Evolutionary conservation across 2,797 vertebrate species (phyloP), one percentile per base, ranked within the genome.

Genomic region (Phrynocephalus forsythii): DNA sequence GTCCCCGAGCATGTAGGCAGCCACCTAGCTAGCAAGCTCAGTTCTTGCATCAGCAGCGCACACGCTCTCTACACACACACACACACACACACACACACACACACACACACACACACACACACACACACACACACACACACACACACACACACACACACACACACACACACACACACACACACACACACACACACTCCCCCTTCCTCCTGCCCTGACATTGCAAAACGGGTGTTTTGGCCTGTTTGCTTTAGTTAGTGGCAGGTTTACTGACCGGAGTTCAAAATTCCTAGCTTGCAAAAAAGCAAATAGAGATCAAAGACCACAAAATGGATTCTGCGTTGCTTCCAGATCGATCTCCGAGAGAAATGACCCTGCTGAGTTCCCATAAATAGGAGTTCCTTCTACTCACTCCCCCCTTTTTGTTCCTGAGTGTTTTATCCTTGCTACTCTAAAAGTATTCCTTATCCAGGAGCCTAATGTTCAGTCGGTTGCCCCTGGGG

Each of bases 231-330:
- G 88, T 92, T 24, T 86, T 81, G 86, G 60, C 87, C 63, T 93
- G 84, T 95, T 95, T 95, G 95, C 93, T 95, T 94, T 91, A 76
- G 92, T 91, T 91, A 75, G 90, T 3, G 91, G 90, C 82, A 88
- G 91, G 92, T 89, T 88, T 78, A 82, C 91, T 81, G 94, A 91
- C 87, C 90, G 91, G 93, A 93, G 93, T 95, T 95, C 93, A 95
- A 88, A 95, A 95, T 93, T 87, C 92, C 93, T 91, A 73, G 68
- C 89, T 92, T 60, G 94, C 90, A 93, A 95, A 56, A 44, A 95
- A 95, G 92, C 95, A 95, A 94, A 95, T 89, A 94, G 91, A 94
- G 95, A 95, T 94, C 94, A 95, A 95, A 95, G 95, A 90, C 93
- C 86, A 90, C 92, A 92, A 91, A 93, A 93, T 93, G 92, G 94